phyloP scores from a whole-genome alignment of 2,888 invertebrate species.

The Sclerodermus sp. region DNA sequence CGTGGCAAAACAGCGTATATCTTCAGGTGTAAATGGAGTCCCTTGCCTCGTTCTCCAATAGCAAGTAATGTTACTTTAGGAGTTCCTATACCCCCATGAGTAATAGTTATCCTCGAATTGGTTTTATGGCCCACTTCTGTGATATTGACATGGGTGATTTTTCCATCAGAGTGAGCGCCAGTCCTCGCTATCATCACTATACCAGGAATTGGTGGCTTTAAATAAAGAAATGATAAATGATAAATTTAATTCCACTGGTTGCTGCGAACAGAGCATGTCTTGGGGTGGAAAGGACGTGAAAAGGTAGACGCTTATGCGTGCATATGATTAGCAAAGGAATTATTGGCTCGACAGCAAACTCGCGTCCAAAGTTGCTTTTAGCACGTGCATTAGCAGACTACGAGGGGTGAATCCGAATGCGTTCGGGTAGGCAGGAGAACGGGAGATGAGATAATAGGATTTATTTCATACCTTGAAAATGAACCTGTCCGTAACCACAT shows the following conservation, averaged over 20 bases:
- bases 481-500: constrained; percentile 15
- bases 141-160: constrained; percentile 24
- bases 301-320: no score
- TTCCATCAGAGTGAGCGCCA: constrained; percentile 11
- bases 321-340: no score
- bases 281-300: no score
- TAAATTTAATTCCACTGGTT: no score
- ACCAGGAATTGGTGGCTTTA: constrained; percentile 23
- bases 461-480: constrained; percentile 29
- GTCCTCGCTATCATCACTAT: constrained; percentile 17
- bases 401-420: not conserved
- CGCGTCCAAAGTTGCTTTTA: no score
- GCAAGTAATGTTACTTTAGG: constrained; percentile 14
- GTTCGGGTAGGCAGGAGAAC: not conserved
- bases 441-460: not conserved
- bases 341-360: no score
- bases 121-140: constrained; percentile 13
- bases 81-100: constrained; percentile 24
- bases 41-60: constrained; percentile 16
- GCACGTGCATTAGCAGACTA: no score
- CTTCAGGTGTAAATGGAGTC: constrained; percentile 20
- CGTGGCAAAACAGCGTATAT: constrained; percentile 18
- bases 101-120: constrained; percentile 11
- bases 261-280: no score
- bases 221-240: not conserved